phyloP scores from a whole-genome alignment of 2,113 vertebrate species.

The Pithys albifrons region DNA sequence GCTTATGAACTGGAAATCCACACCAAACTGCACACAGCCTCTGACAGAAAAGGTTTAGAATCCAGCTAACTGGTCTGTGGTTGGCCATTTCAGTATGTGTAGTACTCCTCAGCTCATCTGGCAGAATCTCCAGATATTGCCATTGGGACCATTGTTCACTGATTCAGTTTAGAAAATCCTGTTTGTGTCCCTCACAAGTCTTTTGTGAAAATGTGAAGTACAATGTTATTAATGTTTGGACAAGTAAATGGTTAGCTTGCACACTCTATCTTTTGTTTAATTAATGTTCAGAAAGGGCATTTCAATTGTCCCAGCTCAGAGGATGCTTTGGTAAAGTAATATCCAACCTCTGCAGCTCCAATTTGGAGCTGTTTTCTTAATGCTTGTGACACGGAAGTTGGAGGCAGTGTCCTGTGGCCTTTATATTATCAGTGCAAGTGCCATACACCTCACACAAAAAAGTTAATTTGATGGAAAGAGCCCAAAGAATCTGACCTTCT shows the following conservation, averaged over 20 bases:
- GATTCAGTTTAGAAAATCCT: neutral
- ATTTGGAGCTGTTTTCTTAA: neutral
- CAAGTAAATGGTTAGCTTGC: neutral
- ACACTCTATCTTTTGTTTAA: neutral
- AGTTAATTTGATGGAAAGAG: constrained; percentile 34
- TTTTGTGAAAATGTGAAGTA: constrained; percentile 20
- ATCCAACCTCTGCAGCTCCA: neutral
- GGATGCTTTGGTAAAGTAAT: neutral
- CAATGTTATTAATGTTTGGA: neutral
- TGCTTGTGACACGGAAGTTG: neutral
- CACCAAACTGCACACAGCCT: neutral
- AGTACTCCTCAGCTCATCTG: neutral
- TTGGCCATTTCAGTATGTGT: neutral
- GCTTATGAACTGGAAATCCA: neutral
- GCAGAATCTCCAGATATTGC: neutral
- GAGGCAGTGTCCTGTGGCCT: neutral
- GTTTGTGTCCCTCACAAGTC: neutral
- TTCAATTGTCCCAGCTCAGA: neutral
- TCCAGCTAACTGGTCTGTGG: neutral
- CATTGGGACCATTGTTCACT: neutral
- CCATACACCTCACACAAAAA: constrained; percentile 13
- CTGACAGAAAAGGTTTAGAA: neutral
- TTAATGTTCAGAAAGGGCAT: neutral
- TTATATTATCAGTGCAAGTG: constrained; percentile 20
- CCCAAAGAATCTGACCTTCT: constrained; percentile 61